phyloP scores from a whole-genome alignment of 2,113 vertebrate species.

The Melanocharis versteri region DNA sequence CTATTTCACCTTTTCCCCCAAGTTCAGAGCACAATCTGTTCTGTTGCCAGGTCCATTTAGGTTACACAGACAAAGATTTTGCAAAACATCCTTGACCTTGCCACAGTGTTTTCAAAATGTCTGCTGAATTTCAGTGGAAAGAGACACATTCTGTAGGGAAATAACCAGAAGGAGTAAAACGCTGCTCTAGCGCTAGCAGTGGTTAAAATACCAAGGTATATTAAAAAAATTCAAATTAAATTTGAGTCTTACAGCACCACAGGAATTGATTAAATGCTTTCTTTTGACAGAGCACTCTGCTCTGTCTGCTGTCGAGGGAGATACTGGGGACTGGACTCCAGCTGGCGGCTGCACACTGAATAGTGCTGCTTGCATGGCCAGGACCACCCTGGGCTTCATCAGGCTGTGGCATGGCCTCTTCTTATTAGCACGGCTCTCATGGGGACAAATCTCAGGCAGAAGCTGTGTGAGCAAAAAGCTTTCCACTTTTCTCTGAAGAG shows the following conservation, averaged over 20 bases:
- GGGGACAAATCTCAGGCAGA: neutral
- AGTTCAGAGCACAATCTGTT: neutral
- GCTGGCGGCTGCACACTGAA: accelerated
- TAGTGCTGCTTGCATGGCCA: accelerated
- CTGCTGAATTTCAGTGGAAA: neutral
- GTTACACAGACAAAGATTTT: neutral
- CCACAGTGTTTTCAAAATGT: neutral
- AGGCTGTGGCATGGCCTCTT: neutral
- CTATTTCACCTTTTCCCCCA: neutral
- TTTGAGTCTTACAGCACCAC: neutral
- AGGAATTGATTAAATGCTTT: neutral
- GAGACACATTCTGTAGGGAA: neutral
- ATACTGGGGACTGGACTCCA: neutral
- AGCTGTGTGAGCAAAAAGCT: neutral
- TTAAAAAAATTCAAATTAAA: neutral
- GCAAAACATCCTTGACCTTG: neutral
- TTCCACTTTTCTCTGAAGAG: neutral
- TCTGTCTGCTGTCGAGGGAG: neutral
- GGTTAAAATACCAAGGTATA: neutral
- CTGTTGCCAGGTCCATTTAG: neutral
- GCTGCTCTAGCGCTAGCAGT: neutral
- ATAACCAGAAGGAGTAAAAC: neutral
- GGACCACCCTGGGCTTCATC: neutral
- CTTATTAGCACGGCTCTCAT: neutral
- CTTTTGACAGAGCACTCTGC: neutral